Evolutionary conservation across 2,113 vertebrate species (phyloP), one percentile per base, ranked within the genome.

Genomic region (Formicarius rufipectus): DNA sequence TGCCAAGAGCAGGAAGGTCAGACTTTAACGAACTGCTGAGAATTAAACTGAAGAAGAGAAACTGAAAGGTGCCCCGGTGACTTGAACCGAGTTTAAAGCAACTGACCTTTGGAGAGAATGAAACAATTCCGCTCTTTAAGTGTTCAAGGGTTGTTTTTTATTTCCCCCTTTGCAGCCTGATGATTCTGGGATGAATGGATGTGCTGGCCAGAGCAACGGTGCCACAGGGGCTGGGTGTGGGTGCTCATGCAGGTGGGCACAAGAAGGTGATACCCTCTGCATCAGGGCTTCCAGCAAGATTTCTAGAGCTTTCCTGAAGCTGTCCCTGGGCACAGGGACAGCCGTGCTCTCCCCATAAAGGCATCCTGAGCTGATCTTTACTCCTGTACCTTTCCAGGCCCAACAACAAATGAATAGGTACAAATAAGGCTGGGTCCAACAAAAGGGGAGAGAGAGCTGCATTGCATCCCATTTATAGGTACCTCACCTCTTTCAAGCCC

Each of bases 21-120:
- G 68, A 3, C 93, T 98, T 97, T 98, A 98, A 98, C 93, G 97
- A 98, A 97, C 96, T 97, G 95, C 33, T 37, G 89, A 95, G 97
- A 96, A 98, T 98, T 95, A 98, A 97, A 94, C 84, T 83, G 87
- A 84, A 93, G 92, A 93, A 96, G 83, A 47, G 93, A 31, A 93
- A 73, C 84, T 31, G 77, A 95, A 93, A 96, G 88, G 79, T 64
- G 93, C 91, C 87, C 67, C 7, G 5, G 56, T 52, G 86, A 83
- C 96, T n/a, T 82, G 85, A 62, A 87, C 90, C 0, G 24, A 40
- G 82, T 95, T 94, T 96, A 95, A 83, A 95, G 81, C 77, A 33
- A 3, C 60, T 92, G 97, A 97, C 97, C 97, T 97, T 95, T 82
- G 58, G 75, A 80, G 79, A 90, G 76, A 35, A 82, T 53, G 93